phyloP scores from a whole-genome alignment of 2,888 invertebrate species.

The Parapristionchus giblindavisi region DNA sequence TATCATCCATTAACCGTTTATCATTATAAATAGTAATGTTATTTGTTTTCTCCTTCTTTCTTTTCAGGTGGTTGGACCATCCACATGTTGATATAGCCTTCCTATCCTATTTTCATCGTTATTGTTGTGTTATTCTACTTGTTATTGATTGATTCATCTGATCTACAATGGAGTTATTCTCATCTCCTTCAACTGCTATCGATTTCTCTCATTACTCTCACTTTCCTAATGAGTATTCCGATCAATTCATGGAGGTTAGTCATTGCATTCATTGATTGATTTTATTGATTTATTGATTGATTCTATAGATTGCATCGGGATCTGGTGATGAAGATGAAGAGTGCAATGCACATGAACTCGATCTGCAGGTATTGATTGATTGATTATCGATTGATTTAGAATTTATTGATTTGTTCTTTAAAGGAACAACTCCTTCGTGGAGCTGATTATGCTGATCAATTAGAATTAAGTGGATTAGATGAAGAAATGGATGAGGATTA shows the following conservation, averaged over 20 bases:
- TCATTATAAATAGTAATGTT: too few species aligned
- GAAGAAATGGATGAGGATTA: constrained; percentile 35
- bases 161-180: constrained; percentile 32
- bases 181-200: constrained; percentile 19
- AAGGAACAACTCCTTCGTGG: constrained; percentile 35
- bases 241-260: constrained; percentile 32
- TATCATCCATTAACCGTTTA: constrained; percentile 20
- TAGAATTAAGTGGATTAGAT: constrained; percentile 16
- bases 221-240: constrained; percentile 35
- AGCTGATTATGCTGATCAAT: constrained; percentile 20
- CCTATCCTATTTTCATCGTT: constrained; percentile 21
- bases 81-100: constrained; percentile 37
- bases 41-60: neutral
- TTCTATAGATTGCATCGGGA: constrained; percentile 12
- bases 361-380: constrained; percentile 14
- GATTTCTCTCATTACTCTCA: constrained; percentile 37
- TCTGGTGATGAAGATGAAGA: constrained; percentile 20
- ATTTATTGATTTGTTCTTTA: neutral
- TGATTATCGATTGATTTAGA: too few species aligned
- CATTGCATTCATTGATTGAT: constrained; percentile 3
- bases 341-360: constrained; percentile 22
- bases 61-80: constrained; percentile 22
- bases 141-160: neutral
- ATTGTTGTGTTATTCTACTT: constrained; percentile 32
- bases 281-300: neutral